Base-by-base conservation (phyloP, 2,888 invertebrate genomes). In the Lissocephala sabroskyi region DNA sequence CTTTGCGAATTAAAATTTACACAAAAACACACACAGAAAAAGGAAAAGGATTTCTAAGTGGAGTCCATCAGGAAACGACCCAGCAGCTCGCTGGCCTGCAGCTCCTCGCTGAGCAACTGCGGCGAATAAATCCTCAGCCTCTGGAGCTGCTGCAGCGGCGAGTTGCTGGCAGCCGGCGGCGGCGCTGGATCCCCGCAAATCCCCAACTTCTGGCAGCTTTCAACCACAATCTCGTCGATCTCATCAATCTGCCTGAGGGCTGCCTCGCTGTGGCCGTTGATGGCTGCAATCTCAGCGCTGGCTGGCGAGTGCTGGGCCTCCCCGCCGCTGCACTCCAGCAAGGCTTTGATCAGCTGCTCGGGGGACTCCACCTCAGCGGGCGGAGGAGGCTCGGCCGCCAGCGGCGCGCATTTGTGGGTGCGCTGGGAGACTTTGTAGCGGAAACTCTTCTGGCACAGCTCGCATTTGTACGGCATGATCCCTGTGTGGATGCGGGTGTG, bases 371-470 rank as follows among this genome's bases (percentile, higher is more conserved):
- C 60, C 14, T 52, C 32, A 10, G 26, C 14, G 1, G 11, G 35
- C 3, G 1, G 14, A 1, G 17, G 3, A 14, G 28, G 14, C 7
- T 26, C 17, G 52, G 0, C 51, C 19, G 28, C 52, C 43, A n/a
- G 26, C 33, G 26, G 58, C n/a, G 57, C 57, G 76, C 94, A 94
- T 84, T 93, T 94, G 75, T 94, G 94, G 2, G 93, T 93, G 73
- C 92, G 87, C 81, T 93, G 92, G 43, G 93, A 93, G 7, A 94
- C 93, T 87, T 94, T 94, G 71, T 94, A 94, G 51, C 94, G 88
- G 80, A 94, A 94, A 76, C 87, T 91, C 86, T 92, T 93, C 44
- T 91, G 88, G 79, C 94, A 95, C 5, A 89, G 88, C 35, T 91
- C 90, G 76, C 94, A 94, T 82, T 91, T 92, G 78, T 94, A 94